Conservation (phyloP, 2,888 invertebrate genomes). For the Nephrocerus scutellatus region DNA sequence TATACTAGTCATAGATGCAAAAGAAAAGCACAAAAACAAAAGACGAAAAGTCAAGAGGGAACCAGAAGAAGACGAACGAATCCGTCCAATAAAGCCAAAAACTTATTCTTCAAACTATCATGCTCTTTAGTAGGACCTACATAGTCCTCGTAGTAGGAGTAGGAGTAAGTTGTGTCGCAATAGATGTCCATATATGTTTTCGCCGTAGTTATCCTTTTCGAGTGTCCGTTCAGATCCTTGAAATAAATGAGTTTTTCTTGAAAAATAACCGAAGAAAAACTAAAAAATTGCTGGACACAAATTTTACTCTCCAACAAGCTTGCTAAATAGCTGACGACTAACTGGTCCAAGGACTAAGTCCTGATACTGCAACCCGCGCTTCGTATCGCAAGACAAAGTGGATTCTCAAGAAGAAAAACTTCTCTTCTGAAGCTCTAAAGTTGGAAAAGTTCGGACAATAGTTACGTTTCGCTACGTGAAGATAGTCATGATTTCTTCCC, state of each 20-base stretch:
- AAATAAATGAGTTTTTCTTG: slow-evolving; percentile 22
- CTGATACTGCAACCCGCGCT: too few relatives aligned
- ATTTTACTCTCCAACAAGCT: slow-evolving; percentile 19
- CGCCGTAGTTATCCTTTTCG: too few relatives aligned
- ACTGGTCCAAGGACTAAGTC: slow-evolving; percentile 8
- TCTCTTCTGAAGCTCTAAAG: too few relatives aligned
- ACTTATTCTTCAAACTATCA: slow-evolving; percentile 18
- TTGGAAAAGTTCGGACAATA: slow-evolving; percentile 23
- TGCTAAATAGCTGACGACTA: too few relatives aligned
- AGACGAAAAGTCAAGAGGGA: slow-evolving; percentile 1
- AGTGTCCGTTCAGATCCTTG: too few relatives aligned
- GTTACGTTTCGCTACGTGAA: slow-evolving; percentile 22
- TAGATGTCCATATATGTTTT: not conserved
- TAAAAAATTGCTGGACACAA: slow-evolving; percentile 21
- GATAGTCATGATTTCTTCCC: slow-evolving; percentile 20
- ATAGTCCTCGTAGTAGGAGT: slow-evolving; percentile 10
- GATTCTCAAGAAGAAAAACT: too few relatives aligned
- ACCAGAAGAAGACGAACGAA: slow-evolving; percentile 5
- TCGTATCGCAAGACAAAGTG: too few relatives aligned
- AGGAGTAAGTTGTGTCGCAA: slow-evolving; percentile 18
- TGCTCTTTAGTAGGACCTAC: slow-evolving; percentile 8
- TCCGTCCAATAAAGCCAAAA: slow-evolving; percentile 10
- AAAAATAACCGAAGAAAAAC: too few relatives aligned
- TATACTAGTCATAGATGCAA: slow-evolving; percentile 1
- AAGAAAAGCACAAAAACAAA: not conserved